Conservation (phyloP, 2,888 invertebrate genomes). For the Tortricodes alternella region DNA sequence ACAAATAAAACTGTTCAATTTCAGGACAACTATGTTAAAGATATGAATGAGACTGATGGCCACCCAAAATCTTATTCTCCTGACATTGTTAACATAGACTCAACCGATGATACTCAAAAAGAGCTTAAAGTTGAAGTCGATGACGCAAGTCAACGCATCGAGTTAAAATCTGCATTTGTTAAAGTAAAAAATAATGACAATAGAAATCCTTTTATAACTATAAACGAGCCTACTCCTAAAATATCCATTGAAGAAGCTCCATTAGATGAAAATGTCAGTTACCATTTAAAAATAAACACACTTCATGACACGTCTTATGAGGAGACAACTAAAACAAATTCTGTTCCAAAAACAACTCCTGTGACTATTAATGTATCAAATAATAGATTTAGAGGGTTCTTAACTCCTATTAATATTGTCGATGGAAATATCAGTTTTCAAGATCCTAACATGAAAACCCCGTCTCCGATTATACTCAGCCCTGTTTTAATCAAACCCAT, state of each 20-base stretch:
- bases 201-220: slow-evolving; percentile 39
- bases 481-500: slow-evolving; percentile 69
- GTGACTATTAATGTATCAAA: slow-evolving; percentile 37
- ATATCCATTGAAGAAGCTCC: slow-evolving; percentile 35
- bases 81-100: not conserved
- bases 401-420: slow-evolving; percentile 60
- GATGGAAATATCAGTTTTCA: slow-evolving; percentile 43
- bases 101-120: not conserved
- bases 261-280: slow-evolving; percentile 63
- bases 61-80: not conserved
- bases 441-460: slow-evolving; percentile 30
- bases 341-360: slow-evolving; percentile 37
- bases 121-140: not conserved
- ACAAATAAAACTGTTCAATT: slow-evolving; percentile 14
- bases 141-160: not conserved
- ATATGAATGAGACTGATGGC: not conserved
- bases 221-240: not conserved
- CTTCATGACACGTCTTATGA: slow-evolving; percentile 50
- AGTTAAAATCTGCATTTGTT: not conserved
- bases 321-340: slow-evolving; percentile 36
- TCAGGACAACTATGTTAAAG: slow-evolving; percentile 5
- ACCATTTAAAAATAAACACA: slow-evolving; percentile 73
- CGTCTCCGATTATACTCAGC: slow-evolving; percentile 65
- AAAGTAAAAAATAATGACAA: slow-evolving; percentile 3
- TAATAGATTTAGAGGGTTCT: slow-evolving; percentile 52